phyloP scores from a whole-genome alignment of 2,888 invertebrate genomes.

The Mystacides longicornis region DNA sequence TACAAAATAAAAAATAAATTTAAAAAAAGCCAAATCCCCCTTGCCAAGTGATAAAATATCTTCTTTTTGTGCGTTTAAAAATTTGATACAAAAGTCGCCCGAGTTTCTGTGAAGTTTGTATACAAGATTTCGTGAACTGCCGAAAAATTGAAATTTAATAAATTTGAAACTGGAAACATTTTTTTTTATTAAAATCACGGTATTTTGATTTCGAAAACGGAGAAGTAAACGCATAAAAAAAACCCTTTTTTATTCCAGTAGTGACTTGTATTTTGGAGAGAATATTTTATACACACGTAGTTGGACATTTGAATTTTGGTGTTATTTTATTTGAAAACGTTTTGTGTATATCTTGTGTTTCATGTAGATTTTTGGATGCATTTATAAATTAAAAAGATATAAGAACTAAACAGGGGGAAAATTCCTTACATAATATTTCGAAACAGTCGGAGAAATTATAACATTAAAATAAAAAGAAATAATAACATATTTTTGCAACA shows the following conservation, averaged over 20 bases:
- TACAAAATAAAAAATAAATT: neutral
- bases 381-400: slow-evolving; percentile 7
- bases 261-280: no score
- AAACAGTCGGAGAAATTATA: neutral
- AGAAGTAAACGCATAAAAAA: no score
- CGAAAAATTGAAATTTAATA: no score
- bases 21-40: neutral
- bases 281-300: neutral
- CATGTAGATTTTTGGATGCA: slow-evolving; percentile 9
- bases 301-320: slow-evolving; percentile 18
- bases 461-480: neutral
- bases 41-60: neutral
- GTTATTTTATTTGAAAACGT: slow-evolving; percentile 21
- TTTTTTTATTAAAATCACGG: no score
- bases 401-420: neutral
- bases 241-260: no score
- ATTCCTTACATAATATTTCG: neutral
- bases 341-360: slow-evolving; percentile 14
- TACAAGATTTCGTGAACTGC: no score
- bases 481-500: no score
- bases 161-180: no score
- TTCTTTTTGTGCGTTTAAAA: neutral
- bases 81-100: no score
- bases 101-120: no score
- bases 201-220: no score